Conservation (phyloP, 2,888 invertebrate genomes). For the Nomada flava region DNA sequence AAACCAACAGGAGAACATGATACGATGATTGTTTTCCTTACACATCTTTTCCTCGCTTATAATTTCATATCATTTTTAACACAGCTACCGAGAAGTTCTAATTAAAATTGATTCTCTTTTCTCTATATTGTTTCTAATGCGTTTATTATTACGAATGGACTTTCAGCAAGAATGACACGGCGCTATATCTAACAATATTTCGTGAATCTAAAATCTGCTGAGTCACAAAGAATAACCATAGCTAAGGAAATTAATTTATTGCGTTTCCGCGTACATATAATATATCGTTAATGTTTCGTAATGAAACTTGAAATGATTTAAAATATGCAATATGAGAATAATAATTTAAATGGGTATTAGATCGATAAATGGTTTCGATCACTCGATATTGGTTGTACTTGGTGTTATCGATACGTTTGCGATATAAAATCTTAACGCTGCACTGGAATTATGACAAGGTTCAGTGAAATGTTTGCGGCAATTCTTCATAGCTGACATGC, state of each 20-base stretch:
- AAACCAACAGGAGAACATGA: slow-evolving; percentile 36
- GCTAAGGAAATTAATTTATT: not conserved
- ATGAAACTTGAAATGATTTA: not conserved
- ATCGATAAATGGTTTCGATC: slow-evolving; percentile 42
- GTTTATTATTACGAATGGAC: slow-evolving; percentile 12
- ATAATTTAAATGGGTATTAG: slow-evolving; percentile 22
- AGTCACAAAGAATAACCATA: not conserved
- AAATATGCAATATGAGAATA: not conserved
- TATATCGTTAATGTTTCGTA: not conserved
- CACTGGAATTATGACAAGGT: slow-evolving; percentile 6
- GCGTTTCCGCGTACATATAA: not conserved
- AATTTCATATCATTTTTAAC: not conserved
- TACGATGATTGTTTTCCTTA: not conserved
- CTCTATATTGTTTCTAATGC: slow-evolving; percentile 1
- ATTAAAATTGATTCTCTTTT: not conserved
- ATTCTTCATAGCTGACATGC: slow-evolving; percentile 55
- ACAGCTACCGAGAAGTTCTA: not conserved
- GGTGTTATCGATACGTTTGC: slow-evolving; percentile 16
- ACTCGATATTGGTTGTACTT: slow-evolving; percentile 8
- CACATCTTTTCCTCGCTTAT: not conserved
- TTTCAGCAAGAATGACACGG: slow-evolving; percentile 2
- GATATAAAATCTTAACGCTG: slow-evolving; percentile 17
- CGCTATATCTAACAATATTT: not conserved
- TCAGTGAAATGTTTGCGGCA: slow-evolving; percentile 45
- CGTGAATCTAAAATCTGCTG: not conserved